Evolutionary conservation across 1,140 invertebrate species (phyloP).

Genomic region (Nautilus pompilius): DNA sequence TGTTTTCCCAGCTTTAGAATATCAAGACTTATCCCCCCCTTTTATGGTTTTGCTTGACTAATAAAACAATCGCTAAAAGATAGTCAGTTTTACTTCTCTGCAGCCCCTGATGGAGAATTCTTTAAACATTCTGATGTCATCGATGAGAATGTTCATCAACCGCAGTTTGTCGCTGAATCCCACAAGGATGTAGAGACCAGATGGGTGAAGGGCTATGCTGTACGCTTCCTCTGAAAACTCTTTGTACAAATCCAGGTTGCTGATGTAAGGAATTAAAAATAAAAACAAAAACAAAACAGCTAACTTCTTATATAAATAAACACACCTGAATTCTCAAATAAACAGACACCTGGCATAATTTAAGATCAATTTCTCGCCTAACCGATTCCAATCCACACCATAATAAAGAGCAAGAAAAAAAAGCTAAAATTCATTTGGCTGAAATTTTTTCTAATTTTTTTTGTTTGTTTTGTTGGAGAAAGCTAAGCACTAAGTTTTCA

Average conservation of each 20-base stretch:
- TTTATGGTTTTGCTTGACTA: too few species aligned
- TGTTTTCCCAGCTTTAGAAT: too few species aligned
- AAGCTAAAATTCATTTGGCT: not conserved
- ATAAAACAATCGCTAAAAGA: too few species aligned
- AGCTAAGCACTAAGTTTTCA: too few species aligned
- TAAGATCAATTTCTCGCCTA: too few species aligned
- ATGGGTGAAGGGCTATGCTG: constrained; percentile 76
- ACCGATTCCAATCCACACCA: too few species aligned
- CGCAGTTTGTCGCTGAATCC: constrained; percentile 88
- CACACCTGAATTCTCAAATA: too few species aligned
- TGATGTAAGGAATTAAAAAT: too few species aligned
- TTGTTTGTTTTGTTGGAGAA: too few species aligned
- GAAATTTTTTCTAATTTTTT: not conserved
- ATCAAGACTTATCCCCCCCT: too few species aligned
- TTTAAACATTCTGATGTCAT: constrained; percentile 75
- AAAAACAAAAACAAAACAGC: not conserved
- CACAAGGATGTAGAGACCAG: constrained; percentile 78
- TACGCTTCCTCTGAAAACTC: constrained; percentile 78
- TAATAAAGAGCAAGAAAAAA: too few species aligned
- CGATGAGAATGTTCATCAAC: constrained; percentile 80
- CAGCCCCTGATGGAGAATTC: constrained; percentile 75
- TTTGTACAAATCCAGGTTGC: constrained; percentile 70
- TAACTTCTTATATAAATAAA: not conserved
- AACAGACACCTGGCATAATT: too few species aligned
- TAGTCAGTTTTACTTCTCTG: constrained; percentile 52